Evolutionary conservation across 1,140 invertebrate species (phyloP), one percentile per base, ranked within the genome.

Genomic region (Magallana ariakensis): DNA sequence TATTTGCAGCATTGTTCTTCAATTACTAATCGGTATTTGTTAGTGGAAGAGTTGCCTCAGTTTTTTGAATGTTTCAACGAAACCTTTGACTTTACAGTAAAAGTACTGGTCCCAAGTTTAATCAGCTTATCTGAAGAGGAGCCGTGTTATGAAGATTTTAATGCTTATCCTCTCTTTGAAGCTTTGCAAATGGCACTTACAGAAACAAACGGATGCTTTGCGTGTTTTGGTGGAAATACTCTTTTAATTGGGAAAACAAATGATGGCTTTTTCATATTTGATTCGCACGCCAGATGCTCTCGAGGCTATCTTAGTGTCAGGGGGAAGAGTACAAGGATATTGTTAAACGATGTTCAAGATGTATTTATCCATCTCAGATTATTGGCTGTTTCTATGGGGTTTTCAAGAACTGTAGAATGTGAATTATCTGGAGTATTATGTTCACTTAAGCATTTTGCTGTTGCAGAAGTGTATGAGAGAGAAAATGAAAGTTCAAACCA

Each of bases 251-350:
- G 33, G 15, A 81, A 53, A 81, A 13, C 15, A 55, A 22, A 46
- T 16, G 15, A 19, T 81, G n/a, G 80, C n/a, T 81, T 7, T 81
- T 81, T 54, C 80, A 55, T 22, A 55, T 81, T 81, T 81, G 80
- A 81, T 53, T 81, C 80, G 8, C 80, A 81, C 26, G 46, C 80
- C 33, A 81, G 80, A 81, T 15, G 26, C 26, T 80, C 70, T 19
- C 13, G 26, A 33, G 70, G 70, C n/a, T 80, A 53, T 26, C 53
- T 81, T 53, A 54, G 15, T 81, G 80, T 55, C 8, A 81, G n/a
- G 16, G 80, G 80, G 10, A 84, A 81, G n/a, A 81, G 80, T 81
- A 81, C 54, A 54, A 15, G 33, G n/a, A 11, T 84, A 10, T 13
- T 46, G 4, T 60, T 46, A 16, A 15, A 46, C 19, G 46, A n/a